phyloP scores from a whole-genome alignment of 2,113 vertebrate species.

The Otolemur garnettii region DNA sequence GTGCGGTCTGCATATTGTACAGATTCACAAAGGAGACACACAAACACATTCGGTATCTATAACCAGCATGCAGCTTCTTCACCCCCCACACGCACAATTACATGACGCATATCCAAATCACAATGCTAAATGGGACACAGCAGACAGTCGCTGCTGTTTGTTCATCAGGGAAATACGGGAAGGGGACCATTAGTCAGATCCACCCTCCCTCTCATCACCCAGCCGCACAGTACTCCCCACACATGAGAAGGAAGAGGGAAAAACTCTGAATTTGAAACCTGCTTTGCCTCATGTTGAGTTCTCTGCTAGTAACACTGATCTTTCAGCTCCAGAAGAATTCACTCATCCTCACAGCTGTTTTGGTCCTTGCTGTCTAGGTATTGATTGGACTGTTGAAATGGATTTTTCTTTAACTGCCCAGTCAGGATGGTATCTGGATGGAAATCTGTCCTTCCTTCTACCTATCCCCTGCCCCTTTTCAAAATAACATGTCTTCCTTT shows the following conservation, averaged over 20 bases:
- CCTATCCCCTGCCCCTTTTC: not conserved
- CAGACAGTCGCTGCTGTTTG: not conserved
- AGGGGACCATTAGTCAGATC: not conserved
- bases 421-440: not conserved
- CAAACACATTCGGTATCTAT: not conserved
- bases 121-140: not conserved
- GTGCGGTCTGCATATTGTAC: not conserved
- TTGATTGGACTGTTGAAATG: not conserved
- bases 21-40: not conserved
- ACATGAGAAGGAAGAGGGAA: not conserved
- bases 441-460: not conserved
- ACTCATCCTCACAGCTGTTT: not conserved
- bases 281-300: not conserved
- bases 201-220: not conserved
- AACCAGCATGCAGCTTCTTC: not conserved
- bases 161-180: not conserved
- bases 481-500: not conserved
- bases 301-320: not conserved
- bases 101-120: not conserved
- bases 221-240: not conserved
- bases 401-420: not conserved
- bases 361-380: not conserved
- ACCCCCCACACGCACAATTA: not conserved
- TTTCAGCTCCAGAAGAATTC: not conserved
- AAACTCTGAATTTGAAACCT: not conserved